A percentile compares a stretch with the other conserved stretches of the same genome.
Evolutionary conservation across 2,113 vertebrate genomes (phyloP).

Genomic region (Seriola rivoliana): DNA sequence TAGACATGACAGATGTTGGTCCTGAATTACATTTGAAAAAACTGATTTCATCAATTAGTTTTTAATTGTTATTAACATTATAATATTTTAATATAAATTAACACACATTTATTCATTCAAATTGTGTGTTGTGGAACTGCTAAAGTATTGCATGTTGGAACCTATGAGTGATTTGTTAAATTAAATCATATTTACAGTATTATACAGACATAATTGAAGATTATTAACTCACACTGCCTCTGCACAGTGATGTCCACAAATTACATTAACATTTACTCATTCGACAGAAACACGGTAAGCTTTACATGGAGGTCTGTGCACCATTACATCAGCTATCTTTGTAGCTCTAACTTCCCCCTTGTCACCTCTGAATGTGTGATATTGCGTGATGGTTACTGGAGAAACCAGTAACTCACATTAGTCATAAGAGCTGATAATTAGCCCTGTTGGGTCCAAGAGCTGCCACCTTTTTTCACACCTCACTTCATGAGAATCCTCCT

Average conservation of each 20-base stretch:
- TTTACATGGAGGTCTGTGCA: not conserved
- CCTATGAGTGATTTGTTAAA: not conserved
- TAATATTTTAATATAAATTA: not conserved
- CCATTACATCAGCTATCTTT: constrained; percentile 18
- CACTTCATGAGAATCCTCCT: constrained; percentile 69
- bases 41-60: not conserved
- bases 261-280: not conserved
- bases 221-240: not conserved
- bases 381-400: constrained; percentile 76
- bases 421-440: constrained; percentile 80
- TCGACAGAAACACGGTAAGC: not conserved
- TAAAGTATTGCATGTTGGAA: not conserved
- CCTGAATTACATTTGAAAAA: constrained; percentile 11
- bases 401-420: constrained; percentile 73
- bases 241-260: not conserved
- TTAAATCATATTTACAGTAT: constrained; percentile 1
- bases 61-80: not conserved
- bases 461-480: constrained; percentile 76
- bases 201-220: not conserved
- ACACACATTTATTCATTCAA: not conserved
- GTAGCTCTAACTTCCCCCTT: constrained; percentile 26
- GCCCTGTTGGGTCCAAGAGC: constrained; percentile 75
- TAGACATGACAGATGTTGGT: not conserved
- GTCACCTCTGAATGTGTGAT: constrained; percentile 77
- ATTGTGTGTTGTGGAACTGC: not conserved